A percentile compares a stretch with the other conserved stretches of the same genome.
These are phyloP conservation scores for Erythrolamprus reginae DNA, from an alignment of 2,113 vertebrate species.

Conservation along the genomic window DNA sequence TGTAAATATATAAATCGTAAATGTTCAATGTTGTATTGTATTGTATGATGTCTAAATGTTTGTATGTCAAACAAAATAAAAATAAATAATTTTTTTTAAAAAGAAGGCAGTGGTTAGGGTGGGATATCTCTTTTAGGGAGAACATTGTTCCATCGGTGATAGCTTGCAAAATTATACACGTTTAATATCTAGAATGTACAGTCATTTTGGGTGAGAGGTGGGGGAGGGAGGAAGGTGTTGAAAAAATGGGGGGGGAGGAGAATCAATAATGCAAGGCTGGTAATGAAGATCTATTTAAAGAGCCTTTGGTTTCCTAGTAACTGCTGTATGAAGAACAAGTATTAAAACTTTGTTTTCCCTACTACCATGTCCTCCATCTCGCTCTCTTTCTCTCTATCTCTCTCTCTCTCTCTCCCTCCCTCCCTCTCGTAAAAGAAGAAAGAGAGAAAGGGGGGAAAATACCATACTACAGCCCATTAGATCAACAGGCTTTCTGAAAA, in stretches of 20 bases:
- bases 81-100: no score
- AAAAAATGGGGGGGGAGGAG: neutral
- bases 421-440: neutral
- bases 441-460: neutral
- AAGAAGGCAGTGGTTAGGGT: neutral
- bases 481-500: slow-evolving; percentile 68
- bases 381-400: no score
- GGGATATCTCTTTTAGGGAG: neutral
- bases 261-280: slow-evolving; percentile 40
- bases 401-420: no score
- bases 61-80: no score
- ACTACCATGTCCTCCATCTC: slow-evolving; percentile 30
- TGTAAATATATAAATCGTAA: no score
- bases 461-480: slow-evolving; percentile 49
- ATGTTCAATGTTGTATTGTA: no score
- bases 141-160: slow-evolving; percentile 30
- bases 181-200: slow-evolving; percentile 19
- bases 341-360: slow-evolving; percentile 53
- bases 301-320: slow-evolving; percentile 66
- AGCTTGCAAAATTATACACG: slow-evolving; percentile 30
- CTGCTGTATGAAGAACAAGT: slow-evolving; percentile 41
- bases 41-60: no score
- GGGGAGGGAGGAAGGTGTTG: neutral
- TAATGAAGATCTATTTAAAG: slow-evolving; percentile 49
- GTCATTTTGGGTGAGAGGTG: slow-evolving; percentile 17